Conservation (phyloP, 1,140 invertebrate genomes). For the Penaeus vannamei region DNA sequence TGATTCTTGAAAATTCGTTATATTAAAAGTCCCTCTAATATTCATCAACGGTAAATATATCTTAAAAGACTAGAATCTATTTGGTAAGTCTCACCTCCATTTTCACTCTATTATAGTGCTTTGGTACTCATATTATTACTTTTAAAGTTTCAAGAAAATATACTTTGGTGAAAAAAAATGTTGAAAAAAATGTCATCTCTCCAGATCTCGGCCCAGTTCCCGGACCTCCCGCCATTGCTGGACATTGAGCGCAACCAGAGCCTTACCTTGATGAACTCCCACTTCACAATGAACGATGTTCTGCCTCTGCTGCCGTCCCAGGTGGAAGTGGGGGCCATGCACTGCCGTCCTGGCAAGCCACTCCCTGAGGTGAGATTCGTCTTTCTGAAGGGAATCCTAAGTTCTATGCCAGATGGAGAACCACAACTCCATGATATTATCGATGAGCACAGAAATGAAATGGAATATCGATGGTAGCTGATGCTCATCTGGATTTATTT, state of each 20-base stretch:
- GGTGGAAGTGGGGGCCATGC: conserved; percentile 49
- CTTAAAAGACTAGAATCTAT: too few species aligned
- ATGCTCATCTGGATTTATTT: too few species aligned
- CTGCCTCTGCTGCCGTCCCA: conserved; percentile 49
- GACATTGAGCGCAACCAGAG: conserved; percentile 52
- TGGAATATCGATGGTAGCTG: too few species aligned
- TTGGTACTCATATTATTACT: too few species aligned
- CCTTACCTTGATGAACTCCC: conserved; percentile 46
- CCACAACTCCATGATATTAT: neutral
- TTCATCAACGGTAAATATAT: too few species aligned
- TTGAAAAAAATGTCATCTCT: neutral
- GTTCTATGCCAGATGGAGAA: neutral
- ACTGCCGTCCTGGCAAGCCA: conserved; percentile 41
- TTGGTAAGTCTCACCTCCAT: too few species aligned
- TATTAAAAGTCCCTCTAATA: too few species aligned
- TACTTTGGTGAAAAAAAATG: neutral
- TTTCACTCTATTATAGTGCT: too few species aligned
- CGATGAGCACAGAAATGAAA: neutral
- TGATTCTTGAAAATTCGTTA: too few species aligned
- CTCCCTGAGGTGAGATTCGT: conserved; percentile 23
- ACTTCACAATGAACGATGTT: conserved; percentile 10
- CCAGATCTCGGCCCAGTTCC: conserved; percentile 39
- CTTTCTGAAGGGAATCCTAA: too few species aligned
- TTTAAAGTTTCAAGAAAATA: neutral
- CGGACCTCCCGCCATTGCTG: conserved; percentile 37